Percentiles rank a stretch among this genome's conserved stretches.
Conservation (phyloP, 2,888 invertebrate species). For the Vandiemenella viatica region DNA sequence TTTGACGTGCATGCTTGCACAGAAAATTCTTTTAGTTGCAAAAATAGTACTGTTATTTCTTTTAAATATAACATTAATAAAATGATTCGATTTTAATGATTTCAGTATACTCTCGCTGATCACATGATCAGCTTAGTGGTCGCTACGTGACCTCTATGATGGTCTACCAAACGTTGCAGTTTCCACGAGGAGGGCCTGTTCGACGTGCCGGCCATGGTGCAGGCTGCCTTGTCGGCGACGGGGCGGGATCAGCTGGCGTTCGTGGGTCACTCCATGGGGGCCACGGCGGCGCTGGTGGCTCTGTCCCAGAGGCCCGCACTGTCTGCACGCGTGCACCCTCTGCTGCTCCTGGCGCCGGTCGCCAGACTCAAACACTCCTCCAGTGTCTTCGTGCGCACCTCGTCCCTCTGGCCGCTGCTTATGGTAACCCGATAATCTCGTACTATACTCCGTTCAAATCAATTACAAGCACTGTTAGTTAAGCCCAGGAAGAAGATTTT, state of each 20-base stretch:
- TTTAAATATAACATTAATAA: neutral
- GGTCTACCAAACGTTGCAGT: slow-evolving; percentile 24
- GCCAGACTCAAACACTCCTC: slow-evolving; percentile 13
- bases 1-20: no score
- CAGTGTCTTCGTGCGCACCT: slow-evolving; percentile 11
- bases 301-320: slow-evolving; percentile 19
- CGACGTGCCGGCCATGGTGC: slow-evolving; percentile 37
- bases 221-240: slow-evolving; percentile 30
- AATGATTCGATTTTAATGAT: neutral
- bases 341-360: slow-evolving; percentile 21
- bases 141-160: neutral
- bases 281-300: slow-evolving; percentile 20
- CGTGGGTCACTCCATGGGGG: slow-evolving; percentile 38
- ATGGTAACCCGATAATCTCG: no score
- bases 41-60: neutral
- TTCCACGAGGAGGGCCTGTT: slow-evolving; percentile 38
- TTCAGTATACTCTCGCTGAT: no score
- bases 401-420: slow-evolving; percentile 12
- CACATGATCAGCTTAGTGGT: no score
- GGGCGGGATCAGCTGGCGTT: slow-evolving; percentile 30
- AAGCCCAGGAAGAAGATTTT: no score
- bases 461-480: no score
- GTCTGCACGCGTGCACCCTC: slow-evolving; percentile 19
- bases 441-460: no score
- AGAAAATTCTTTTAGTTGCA: neutral